A percentile compares a stretch with the other conserved stretches of the same genome.
phyloP scores from a whole-genome alignment of 2,797 vertebrate genomes.

The Tiaroga cobitis region DNA sequence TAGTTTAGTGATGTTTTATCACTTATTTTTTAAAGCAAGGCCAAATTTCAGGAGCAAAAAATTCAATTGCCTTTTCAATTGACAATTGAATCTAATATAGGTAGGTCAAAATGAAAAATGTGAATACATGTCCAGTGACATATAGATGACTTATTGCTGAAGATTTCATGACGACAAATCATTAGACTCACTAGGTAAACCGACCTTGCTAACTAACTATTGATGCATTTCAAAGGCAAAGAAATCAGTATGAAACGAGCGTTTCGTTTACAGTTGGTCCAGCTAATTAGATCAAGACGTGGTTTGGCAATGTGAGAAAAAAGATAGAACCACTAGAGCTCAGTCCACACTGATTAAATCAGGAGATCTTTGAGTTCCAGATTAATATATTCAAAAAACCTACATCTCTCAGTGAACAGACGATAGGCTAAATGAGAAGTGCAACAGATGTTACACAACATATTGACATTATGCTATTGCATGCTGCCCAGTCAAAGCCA shows the following conservation, averaged over 20 bases:
- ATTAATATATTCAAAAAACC: slow-evolving; percentile 34
- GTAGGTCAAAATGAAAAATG: neutral
- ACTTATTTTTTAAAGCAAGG: neutral
- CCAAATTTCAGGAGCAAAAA: neutral
- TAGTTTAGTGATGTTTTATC: neutral
- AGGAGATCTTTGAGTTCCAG: slow-evolving; percentile 23
- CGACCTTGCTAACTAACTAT: slow-evolving; percentile 29
- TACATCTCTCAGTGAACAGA: neutral
- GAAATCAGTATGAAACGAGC: slow-evolving; percentile 1
- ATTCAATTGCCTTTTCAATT: neutral
- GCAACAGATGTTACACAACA: slow-evolving; percentile 47
- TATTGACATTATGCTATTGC: slow-evolving; percentile 38
- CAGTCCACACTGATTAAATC: slow-evolving; percentile 30
- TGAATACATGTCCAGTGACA: neutral
- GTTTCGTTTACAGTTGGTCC: slow-evolving; percentile 11
- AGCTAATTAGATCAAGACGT: slow-evolving; percentile 31
- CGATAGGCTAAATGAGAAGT: slow-evolving; percentile 32
- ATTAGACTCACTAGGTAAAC: slow-evolving; percentile 18
- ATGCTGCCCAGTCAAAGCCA: slow-evolving; percentile 41
- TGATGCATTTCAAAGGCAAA: slow-evolving; percentile 14
- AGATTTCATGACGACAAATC: slow-evolving; percentile 28
- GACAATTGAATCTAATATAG: neutral
- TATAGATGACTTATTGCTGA: neutral
- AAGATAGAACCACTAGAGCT: slow-evolving; percentile 25
- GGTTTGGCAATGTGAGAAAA: slow-evolving; percentile 15